Percentiles rank a stretch among this genome's conserved stretches.
Evolutionary conservation across 2,797 vertebrate genomes (phyloP).

Genomic region (Fratercula arctica): DNA sequence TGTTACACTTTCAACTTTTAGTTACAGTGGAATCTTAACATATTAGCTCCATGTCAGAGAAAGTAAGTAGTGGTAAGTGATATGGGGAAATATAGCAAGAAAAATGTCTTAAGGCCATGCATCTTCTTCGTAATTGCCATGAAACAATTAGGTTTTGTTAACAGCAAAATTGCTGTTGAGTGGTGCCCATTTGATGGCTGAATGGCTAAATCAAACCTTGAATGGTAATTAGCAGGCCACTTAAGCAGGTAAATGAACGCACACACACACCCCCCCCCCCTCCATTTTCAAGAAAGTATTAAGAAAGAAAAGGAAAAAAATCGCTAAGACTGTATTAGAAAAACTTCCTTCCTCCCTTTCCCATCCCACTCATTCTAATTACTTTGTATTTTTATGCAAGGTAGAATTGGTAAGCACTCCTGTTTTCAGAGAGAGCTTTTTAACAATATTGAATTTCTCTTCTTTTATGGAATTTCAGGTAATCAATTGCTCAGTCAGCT

Average conservation of each 20-base stretch:
- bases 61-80: not conserved
- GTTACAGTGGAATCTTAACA: not conserved
- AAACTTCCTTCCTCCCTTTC: not conserved
- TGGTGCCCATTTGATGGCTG: not conserved
- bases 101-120: not conserved
- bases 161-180: not conserved
- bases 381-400: not conserved
- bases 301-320: not conserved
- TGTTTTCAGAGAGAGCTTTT: not conserved
- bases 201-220: not conserved
- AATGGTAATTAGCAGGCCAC: not conserved
- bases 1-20: not conserved
- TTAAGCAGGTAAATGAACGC: not conserved
- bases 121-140: not conserved
- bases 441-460: not conserved
- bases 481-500: not conserved
- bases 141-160: not conserved
- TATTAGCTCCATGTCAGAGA: not conserved
- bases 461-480: not conserved
- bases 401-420: not conserved
- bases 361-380: not conserved
- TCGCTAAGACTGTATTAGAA: not conserved
- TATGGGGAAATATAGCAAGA: not conserved
- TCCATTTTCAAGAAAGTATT: not conserved
- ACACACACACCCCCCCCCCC: too few species aligned